phyloP scores from a whole-genome alignment of 2,888 invertebrate species.

The Rhagonycha lutea region DNA sequence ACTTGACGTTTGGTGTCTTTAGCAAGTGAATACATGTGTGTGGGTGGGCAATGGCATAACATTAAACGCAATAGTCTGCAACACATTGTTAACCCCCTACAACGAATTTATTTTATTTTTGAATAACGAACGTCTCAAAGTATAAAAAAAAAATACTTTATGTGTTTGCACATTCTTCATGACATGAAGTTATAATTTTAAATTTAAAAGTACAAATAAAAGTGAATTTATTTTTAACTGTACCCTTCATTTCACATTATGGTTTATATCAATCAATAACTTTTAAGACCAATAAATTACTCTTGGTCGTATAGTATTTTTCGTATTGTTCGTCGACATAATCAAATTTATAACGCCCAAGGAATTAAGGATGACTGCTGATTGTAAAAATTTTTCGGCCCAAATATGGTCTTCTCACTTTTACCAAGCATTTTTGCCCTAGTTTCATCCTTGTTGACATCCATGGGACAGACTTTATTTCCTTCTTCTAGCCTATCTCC shows the following conservation, averaged over 20 bases:
- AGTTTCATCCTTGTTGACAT: background rate
- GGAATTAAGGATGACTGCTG: slow-evolving; percentile 12
- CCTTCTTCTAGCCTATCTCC: slow-evolving; percentile 6
- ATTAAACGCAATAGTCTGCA: background rate
- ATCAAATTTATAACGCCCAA: slow-evolving; percentile 1
- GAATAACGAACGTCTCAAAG: background rate
- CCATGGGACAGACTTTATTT: background rate
- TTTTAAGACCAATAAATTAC: background rate
- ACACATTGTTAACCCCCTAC: slow-evolving; percentile 10
- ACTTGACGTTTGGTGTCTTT: background rate
- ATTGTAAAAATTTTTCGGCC: background rate
- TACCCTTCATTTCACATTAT: background rate
- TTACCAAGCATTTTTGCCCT: background rate
- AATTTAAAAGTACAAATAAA: background rate
- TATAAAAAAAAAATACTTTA: background rate
- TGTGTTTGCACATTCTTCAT: background rate
- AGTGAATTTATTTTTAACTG: background rate
- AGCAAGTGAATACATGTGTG: slow-evolving; percentile 6
- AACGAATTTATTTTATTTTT: slow-evolving; percentile 9
- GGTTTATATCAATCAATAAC: background rate
- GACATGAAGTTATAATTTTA: background rate
- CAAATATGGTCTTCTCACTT: background rate
- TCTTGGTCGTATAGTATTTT: background rate
- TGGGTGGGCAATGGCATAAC: slow-evolving; percentile 12
- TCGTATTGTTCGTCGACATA: background rate